Evolutionary conservation across 64 coral and sea anemone species (phyloP).

Genomic region (Actinia equina): DNA sequence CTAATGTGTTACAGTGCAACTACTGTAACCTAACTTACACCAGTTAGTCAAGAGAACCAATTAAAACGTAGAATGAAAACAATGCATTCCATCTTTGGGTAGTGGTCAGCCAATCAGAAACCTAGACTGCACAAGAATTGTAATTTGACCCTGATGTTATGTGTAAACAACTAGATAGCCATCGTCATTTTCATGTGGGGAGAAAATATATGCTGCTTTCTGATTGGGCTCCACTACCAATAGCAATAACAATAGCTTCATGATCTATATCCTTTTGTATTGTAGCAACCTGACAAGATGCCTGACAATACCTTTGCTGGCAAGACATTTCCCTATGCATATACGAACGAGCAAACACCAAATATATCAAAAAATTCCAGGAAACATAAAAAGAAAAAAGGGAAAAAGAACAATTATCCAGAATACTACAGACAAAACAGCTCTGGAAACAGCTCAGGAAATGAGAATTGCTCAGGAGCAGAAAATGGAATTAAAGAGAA

Average conservation of each 20-base stretch:
- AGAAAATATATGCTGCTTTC: no score
- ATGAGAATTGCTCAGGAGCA: neutral
- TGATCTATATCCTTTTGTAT: neutral
- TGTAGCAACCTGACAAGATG: neutral
- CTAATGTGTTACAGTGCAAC: no score
- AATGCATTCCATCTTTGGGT: no score
- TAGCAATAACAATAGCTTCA: neutral
- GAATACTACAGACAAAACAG: neutral
- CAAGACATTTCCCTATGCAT: constrained; percentile 68
- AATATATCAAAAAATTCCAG: neutral
- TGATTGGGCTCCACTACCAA: no score
- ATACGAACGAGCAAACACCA: constrained; percentile 32
- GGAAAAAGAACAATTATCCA: neutral
- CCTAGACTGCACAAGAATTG: no score
- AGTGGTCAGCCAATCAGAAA: no score
- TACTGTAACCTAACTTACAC: no score
- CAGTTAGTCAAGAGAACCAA: no score
- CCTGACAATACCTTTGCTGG: constrained; percentile 34
- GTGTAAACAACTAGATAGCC: no score
- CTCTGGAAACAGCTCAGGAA: constrained; percentile 5
- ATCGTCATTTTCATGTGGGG: no score
- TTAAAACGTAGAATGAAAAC: no score
- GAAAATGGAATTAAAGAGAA: neutral
- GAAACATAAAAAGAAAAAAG: constrained; percentile 40
- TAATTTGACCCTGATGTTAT: no score